phyloP scores from a whole-genome alignment of 1,140 invertebrate species.

The Trissolcus basalis region DNA sequence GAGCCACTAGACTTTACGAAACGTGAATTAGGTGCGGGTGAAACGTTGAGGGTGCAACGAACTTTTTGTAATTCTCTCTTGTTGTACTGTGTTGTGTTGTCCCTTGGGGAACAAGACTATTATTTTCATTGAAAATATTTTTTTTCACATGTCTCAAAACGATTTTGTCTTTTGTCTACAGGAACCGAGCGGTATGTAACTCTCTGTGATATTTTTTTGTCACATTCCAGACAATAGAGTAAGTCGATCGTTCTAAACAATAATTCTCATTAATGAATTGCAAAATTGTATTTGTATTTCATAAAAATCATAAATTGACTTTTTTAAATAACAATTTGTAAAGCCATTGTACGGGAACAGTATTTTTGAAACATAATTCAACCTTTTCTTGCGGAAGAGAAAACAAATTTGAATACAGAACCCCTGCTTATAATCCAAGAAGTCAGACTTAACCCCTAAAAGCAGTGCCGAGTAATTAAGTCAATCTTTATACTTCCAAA shows the following conservation, averaged over 20 bases:
- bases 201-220: too few species aligned
- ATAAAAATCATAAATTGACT: too few species aligned
- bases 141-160: slow-evolving; percentile 12
- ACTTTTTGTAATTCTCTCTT: slow-evolving; percentile 44
- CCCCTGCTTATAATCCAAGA: background rate
- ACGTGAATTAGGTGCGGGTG: slow-evolving; percentile 51
- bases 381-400: too few species aligned
- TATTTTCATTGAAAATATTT: slow-evolving; percentile 13
- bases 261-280: background rate
- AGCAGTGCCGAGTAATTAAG: slow-evolving; percentile 26
- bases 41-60: slow-evolving; percentile 62
- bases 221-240: background rate
- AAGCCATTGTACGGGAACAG: too few species aligned
- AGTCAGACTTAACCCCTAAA: background rate
- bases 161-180: slow-evolving; percentile 2
- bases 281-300: background rate
- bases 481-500: slow-evolving; percentile 7
- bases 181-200: too few species aligned
- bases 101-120: slow-evolving; percentile 1
- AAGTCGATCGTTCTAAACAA: too few species aligned
- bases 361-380: too few species aligned
- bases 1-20: slow-evolving; percentile 63
- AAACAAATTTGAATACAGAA: background rate
- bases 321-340: too few species aligned
- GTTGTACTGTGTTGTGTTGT: slow-evolving; percentile 13